Conservation (phyloP, 2,797 vertebrate species). For the Acrocephalus scirpaceus region DNA sequence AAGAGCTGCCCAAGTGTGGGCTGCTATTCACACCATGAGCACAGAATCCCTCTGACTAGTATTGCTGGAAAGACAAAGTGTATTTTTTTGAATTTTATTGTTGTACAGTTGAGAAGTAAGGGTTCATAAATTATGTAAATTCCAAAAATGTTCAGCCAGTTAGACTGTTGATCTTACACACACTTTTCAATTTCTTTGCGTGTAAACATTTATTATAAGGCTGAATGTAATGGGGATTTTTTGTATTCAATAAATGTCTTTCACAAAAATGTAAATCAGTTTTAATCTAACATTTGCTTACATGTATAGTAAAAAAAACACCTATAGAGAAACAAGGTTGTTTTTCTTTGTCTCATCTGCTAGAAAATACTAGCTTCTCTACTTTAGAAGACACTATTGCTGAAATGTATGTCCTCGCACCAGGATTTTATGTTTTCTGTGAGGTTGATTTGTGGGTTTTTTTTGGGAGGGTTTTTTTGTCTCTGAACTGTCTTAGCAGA, state of each 20-base stretch:
- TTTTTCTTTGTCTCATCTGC: constrained; percentile 6
- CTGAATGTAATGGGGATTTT: constrained; percentile 50
- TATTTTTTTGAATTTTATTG: constrained; percentile 64
- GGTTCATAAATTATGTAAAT: constrained; percentile 33
- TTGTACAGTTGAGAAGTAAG: constrained; percentile 55
- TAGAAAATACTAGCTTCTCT: not conserved
- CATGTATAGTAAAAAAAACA: constrained; percentile 34
- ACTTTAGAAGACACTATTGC: not conserved
- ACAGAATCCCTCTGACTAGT: constrained; percentile 39
- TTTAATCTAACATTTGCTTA: constrained; percentile 44
- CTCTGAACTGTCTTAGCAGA: not conserved
- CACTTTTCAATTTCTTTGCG: constrained; percentile 33
- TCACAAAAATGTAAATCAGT: constrained; percentile 60
- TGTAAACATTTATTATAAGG: constrained; percentile 58
- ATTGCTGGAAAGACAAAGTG: constrained; percentile 49
- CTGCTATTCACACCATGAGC: not conserved
- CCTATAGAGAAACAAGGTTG: not conserved
- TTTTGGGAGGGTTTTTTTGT: not conserved
- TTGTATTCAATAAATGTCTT: constrained; percentile 73
- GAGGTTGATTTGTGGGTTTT: not conserved
- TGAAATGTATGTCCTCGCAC: not conserved
- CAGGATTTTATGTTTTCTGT: not conserved
- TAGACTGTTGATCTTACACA: constrained; percentile 24
- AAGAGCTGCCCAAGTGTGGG: constrained; percentile 1
- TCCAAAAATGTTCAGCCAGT: constrained; percentile 58